Conservation (phyloP, 2,113 vertebrate species). For the Myxocyprinus asiaticus region DNA sequence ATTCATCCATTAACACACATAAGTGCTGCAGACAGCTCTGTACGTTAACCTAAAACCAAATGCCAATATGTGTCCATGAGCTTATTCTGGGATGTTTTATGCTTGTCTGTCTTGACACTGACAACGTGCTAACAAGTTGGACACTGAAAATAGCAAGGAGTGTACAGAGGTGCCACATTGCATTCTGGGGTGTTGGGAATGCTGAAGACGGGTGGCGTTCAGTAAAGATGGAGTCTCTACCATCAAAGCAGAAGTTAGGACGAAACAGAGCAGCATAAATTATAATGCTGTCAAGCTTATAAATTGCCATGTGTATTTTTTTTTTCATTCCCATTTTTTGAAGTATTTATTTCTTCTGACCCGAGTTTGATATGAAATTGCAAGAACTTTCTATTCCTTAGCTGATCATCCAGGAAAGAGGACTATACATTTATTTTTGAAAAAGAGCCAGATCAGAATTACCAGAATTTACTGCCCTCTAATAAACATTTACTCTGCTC, state of each 20-base stretch:
- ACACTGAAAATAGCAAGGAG: slow-evolving; percentile 54
- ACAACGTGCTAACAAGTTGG: slow-evolving; percentile 58
- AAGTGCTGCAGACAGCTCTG: slow-evolving; percentile 40
- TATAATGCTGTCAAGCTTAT: neutral
- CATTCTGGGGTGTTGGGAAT: slow-evolving; percentile 35
- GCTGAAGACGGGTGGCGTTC: slow-evolving; percentile 17
- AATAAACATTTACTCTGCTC: no score
- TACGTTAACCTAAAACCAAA: slow-evolving; percentile 38
- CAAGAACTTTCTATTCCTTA: neutral
- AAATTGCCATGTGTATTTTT: no score
- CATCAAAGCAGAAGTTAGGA: neutral
- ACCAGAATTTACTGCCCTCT: no score
- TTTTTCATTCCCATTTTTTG: neutral
- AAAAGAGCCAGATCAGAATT: no score
- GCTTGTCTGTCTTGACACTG: slow-evolving; percentile 39
- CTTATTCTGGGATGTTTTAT: slow-evolving; percentile 41
- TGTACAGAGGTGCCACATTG: slow-evolving; percentile 42
- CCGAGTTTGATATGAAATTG: neutral
- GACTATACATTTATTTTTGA: no score
- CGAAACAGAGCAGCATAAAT: no score
- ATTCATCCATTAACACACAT: slow-evolving; percentile 18
- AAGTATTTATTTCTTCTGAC: neutral
- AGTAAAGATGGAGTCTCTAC: slow-evolving; percentile 1
- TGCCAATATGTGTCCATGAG: slow-evolving; percentile 29
- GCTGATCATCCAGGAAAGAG: no score